Evolutionary conservation across 2,888 invertebrate genomes (phyloP), one percentile per base, ranked within the genome.

Genomic region (Synergus itoensis): DNA sequence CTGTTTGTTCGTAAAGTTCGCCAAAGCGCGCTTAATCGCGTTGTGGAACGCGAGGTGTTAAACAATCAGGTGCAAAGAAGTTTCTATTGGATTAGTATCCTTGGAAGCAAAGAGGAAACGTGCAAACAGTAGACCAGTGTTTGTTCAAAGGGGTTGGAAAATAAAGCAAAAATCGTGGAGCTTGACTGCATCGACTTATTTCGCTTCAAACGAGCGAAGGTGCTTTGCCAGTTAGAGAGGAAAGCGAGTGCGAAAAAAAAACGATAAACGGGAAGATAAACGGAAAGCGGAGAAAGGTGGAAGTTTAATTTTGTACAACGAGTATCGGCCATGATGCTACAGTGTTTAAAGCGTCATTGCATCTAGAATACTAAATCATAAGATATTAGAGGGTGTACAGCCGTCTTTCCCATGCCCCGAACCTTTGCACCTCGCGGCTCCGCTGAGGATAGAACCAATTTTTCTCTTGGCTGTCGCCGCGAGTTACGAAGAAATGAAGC

Each of bases 331-430:
- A 79, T 78, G 80, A 67, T 63, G 77, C 81, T 65, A 77, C 80
- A 82, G 84, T 86, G 87, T 90, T 90, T 89, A 88, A 90, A 86
- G 86, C 87, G 87, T 84, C 85, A 87, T 87, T 88, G 89, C 88
- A 89, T 88, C 88, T 86, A 80, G 80, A 87, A 88, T 89, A 87
- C 89, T 91, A 90, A 91, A 91, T 91, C 91, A 91, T 89, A 88
- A 87, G 89, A 91, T 91, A 91, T 91, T 91, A 90, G 88, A 88
- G 86, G 83, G 86, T 86, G 87, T 83, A 84, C 77, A 80, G 76
- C 36, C 65, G 69, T 78, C 80, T 77, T 80, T 53, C 53, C 62
- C 60, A 40, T 65, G 57, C 63, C 43, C 73, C 77, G 60, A 63
- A 76, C 77, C 64, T 60, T 79, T 63, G 77, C 77, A 67, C 80